Base-by-base conservation (phyloP, 2,113 vertebrate genomes). In the Canis aureus region DNA sequence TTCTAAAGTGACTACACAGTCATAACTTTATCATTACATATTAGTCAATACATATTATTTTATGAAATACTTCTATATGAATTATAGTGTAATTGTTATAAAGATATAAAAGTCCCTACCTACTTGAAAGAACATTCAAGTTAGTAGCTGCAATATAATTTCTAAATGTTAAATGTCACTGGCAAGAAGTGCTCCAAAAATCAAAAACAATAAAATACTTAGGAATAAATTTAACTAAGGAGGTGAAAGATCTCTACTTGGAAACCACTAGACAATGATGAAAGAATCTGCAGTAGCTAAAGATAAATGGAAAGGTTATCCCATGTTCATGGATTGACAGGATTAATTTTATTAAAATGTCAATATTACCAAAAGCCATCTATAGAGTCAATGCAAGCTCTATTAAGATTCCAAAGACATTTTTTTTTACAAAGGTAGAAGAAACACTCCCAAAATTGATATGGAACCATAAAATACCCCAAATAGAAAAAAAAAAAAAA, bases 11-110 rank as follows among this genome's bases (percentile, higher is more conserved):
- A 64, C 27, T 78, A 5, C 5, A 55, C 3, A 91, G 20, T 82
- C 57, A 91, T 8, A 94, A 29, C 17, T 92, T 83, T 81, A n/a
- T 92, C 62, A 35, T 38, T 76, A 71, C 38, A 51, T 6, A 89
- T 59, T 91, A 97, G 38, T 11, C 22, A 95, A 94, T 3, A 92
- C 6, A 93, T 82, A n/a, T 67, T 94, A 57, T 87, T 93, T 86
- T 15, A 80, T 95, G 19, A 96, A 96, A 92, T 57, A 35, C 11
- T 25, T 86, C 23, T 19, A 69, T 96, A 66, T 73, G n/a, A 83
- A 80, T 64, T 76, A 29, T 2, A 62, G 8, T 73, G 7, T 9
- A 43, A 90, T 64, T 69, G 15, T 79, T 79, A 95, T 53, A 74
- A 83, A 90, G 8, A 76, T 67, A 85, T 64, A 67, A 78, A 43